Evolutionary conservation across 2,113 vertebrate species (phyloP).

Genomic region (Pseudopodoces humilis): DNA sequence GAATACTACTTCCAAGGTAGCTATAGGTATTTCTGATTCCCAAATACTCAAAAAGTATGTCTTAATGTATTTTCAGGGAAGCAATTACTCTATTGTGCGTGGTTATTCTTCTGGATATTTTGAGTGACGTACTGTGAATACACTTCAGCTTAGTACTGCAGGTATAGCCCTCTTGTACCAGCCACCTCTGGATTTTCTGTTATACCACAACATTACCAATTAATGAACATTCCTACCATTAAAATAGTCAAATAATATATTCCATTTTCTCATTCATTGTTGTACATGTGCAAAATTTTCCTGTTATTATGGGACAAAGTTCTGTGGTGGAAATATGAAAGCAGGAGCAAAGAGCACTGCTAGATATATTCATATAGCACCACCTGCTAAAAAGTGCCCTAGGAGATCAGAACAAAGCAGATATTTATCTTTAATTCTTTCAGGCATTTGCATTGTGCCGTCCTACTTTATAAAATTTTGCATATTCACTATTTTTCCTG

Average conservation of each 20-base stretch:
- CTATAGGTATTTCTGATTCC: neutral
- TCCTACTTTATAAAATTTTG: neutral
- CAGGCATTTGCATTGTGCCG: neutral
- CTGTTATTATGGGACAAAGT: neutral
- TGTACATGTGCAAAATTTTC: neutral
- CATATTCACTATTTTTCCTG: neutral
- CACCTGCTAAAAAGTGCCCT: neutral
- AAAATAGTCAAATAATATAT: neutral
- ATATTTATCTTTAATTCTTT: neutral
- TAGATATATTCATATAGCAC: neutral
- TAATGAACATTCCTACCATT: neutral
- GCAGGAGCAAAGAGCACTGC: neutral
- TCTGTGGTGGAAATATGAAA: neutral
- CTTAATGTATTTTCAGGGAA: neutral
- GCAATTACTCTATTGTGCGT: neutral
- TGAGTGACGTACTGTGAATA: accelerated
- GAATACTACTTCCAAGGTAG: neutral
- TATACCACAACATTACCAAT: neutral
- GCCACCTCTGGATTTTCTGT: neutral
- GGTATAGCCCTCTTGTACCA: neutral
- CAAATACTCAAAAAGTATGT: neutral
- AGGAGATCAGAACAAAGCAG: neutral
- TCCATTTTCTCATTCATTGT: neutral
- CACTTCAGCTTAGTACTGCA: neutral
- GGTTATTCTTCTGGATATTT: neutral